Base-by-base conservation (phyloP, 2,888 invertebrate genomes). In the Lomographa bimaculata region DNA sequence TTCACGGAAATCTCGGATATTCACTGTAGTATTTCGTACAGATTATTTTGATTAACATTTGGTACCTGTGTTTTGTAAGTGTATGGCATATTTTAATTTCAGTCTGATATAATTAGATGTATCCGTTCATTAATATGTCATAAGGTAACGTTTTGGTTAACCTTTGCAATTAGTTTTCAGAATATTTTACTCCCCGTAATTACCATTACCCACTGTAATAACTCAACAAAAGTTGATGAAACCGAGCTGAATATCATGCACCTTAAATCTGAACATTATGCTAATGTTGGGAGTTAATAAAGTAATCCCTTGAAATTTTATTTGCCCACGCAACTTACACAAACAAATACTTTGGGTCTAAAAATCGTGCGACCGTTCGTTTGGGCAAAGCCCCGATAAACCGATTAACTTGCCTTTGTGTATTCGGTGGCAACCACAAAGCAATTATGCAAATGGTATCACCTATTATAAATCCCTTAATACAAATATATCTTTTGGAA, bases 401-500 rank as follows among this genome's bases (percentile, higher is more conserved):
- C 47, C 46, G 46, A 56, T 56, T 54, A 56, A 38, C 47, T 42
- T 46, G 52, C 59, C 50, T 53, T 44, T 44, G 50, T 48, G 50
- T 50, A 34, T 55, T 50, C 37, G 36, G 46, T 30, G 37, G 46
- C 48, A 54, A 53, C 52, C 51, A 54, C 54, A 56, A 57, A 58
- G 62, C 49, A 50, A 60, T 57, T 61, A 61, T 59, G 53, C 50
- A 54, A 60, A 54, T 54, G 29, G 28, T 37, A 54, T 37, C 32
- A 50, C 51, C 46, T 40, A 44, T 42, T 45, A 52, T 40, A 45
- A 38, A 30, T 37, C 28, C 18, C 27, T 38, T 41, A 20, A 36
- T 36, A 49, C 34, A 14, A 39, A 40, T 41, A 41, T 43, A 46
- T 32, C 5, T 17, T 29, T 20, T 18, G 14, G 17, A 33, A 29